Conservation (phyloP, 1,140 invertebrate genomes). For the Lasioglossum baleicum region DNA sequence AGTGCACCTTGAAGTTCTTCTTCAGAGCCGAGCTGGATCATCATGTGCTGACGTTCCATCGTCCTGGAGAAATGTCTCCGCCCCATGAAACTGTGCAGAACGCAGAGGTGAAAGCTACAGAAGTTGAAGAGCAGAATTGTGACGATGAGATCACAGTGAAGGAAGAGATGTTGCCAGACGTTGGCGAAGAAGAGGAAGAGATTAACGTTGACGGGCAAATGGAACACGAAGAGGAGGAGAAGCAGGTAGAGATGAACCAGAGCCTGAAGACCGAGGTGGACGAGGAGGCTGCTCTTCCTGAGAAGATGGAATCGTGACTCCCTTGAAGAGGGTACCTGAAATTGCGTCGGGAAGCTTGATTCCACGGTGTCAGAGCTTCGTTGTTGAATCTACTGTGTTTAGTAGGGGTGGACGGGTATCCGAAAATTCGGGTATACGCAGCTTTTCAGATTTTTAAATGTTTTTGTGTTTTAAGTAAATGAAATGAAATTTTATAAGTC, state of each 20-base stretch:
- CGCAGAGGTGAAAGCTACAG: conserved; percentile 18
- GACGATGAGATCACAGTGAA: conserved; percentile 57
- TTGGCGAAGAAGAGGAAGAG: conserved; percentile 41
- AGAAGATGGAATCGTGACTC: conserved; percentile 47
- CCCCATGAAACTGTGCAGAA: conserved; percentile 5
- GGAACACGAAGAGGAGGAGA: conserved; percentile 27
- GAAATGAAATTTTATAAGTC: too few species aligned
- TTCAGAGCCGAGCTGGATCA: conserved; percentile 95
- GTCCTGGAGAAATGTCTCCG: conserved; percentile 11
- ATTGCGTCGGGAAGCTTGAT: neutral
- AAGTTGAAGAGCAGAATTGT: conserved; percentile 7
- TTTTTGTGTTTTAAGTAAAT: too few species aligned
- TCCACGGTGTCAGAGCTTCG: neutral
- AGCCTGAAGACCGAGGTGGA: conserved; percentile 44
- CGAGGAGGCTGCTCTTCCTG: conserved; percentile 15
- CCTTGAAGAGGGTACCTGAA: neutral
- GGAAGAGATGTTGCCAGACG: conserved; percentile 57
- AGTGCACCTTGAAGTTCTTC: conserved; percentile 93
- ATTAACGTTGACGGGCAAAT: conserved; percentile 58
- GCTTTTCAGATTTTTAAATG: too few species aligned
- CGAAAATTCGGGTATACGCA: too few species aligned
- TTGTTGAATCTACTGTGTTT: neutral
- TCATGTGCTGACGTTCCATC: conserved; percentile 80
- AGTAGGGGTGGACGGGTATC: too few species aligned
- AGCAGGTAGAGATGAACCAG: neutral